These are phyloP conservation scores for Tipula vernalis DNA, from an alignment of 2,888 invertebrate genomes.

Conservation along the genomic window DNA sequence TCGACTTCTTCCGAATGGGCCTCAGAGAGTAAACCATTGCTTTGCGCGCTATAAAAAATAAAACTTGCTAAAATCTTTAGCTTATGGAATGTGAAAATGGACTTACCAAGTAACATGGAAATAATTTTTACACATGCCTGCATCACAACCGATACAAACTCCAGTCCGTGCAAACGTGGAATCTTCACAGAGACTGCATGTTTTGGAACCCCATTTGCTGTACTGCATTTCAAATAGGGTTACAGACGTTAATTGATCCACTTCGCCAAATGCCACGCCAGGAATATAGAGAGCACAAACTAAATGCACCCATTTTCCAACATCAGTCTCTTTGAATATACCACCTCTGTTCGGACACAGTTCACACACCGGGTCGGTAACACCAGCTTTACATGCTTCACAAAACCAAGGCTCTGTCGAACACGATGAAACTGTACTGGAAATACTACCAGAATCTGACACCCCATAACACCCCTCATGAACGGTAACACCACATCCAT, in stretches of 20 bases:
- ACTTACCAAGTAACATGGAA: constrained; percentile 92
- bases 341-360: constrained; percentile 87
- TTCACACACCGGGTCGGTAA: constrained; percentile 81
- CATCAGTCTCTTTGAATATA: constrained; percentile 93
- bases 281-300: constrained; percentile 96
- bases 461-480: constrained; percentile 97
- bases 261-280: constrained; percentile 94
- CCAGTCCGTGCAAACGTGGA: constrained; percentile 79
- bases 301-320: constrained; percentile 94
- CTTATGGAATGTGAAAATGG: not conserved
- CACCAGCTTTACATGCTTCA: constrained; percentile 91
- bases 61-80: not conserved
- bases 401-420: constrained; percentile 99
- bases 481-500: constrained; percentile 90
- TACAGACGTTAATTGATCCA: constrained; percentile 78
- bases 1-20: constrained; percentile 82
- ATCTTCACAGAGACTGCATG: constrained; percentile 83
- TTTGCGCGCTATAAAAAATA: constrained; percentile 60
- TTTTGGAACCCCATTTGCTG: constrained; percentile 87
- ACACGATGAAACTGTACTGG: constrained; percentile 86
- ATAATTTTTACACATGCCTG: constrained; percentile 93
- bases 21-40: constrained; percentile 84
- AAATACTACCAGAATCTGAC: constrained; percentile 79
- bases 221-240: constrained; percentile 97
- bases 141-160: constrained; percentile 94